These are phyloP conservation scores for Platalea minor DNA, from an alignment of 2,797 vertebrate genomes.

Conservation along the genomic window DNA sequence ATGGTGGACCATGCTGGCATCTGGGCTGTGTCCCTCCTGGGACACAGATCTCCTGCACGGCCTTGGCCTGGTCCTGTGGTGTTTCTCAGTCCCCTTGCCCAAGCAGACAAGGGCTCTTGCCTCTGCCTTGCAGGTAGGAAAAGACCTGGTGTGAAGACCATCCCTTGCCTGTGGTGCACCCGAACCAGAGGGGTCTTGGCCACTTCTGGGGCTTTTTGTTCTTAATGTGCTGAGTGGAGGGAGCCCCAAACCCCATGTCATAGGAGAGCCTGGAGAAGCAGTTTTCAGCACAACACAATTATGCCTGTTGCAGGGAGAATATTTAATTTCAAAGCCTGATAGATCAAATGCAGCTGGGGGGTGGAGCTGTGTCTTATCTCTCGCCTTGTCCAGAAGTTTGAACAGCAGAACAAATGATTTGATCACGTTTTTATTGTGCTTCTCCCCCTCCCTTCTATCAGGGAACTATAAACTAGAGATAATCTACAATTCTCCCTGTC, in stretches of 20 bases:
- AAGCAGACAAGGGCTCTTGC: neutral
- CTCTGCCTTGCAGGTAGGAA: neutral
- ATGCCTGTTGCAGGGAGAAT: neutral
- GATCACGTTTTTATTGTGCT: neutral
- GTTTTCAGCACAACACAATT: neutral
- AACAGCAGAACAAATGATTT: constrained; percentile 5
- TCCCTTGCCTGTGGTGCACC: neutral
- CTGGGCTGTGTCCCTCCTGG: neutral
- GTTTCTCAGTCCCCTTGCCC: neutral
- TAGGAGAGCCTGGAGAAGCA: neutral
- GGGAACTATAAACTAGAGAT: neutral
- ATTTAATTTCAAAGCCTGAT: neutral
- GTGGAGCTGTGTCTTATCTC: neutral
- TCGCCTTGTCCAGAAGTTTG: neutral
- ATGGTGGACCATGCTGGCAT: neutral
- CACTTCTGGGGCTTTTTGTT: neutral
- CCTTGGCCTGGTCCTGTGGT: neutral
- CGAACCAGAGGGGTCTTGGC: neutral
- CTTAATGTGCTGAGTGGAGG: neutral
- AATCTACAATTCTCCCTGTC: neutral
- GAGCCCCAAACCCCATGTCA: accelerated
- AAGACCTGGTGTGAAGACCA: neutral
- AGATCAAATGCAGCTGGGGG: constrained; percentile 14
- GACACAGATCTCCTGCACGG: neutral
- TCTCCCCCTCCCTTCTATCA: neutral